Evolutionary conservation across 2,888 invertebrate species (phyloP), one percentile per base, ranked within the genome.

Genomic region (Agriotes lineatus): DNA sequence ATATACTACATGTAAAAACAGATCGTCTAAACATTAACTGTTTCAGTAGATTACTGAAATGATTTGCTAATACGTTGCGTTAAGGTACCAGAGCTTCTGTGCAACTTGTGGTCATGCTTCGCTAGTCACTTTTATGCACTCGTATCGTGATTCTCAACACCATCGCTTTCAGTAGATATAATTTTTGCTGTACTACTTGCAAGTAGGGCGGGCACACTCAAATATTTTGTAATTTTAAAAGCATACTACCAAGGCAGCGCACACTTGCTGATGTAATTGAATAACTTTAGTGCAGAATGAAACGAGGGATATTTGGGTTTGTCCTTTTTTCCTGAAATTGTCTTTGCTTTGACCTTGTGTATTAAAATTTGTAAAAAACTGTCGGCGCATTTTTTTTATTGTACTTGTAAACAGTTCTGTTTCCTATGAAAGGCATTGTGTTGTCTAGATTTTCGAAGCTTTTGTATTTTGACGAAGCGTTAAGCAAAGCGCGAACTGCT

Each of bases 401-500:
- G 25, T 19, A 52, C 19, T 58, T 45, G 54, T 56, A 48, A 50
- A 44, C 14, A 7, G 14, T 56, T 30, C 25, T 39, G 35, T 42
- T 3, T 60, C 7, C 16, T 60, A 56, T 44, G 33, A 65, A 25
- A 25, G 30, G 12, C 16, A 50, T 58, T 58, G 58, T 35, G 59
- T 58, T 65, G 52, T 64, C 63, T 68, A 58, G 68, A 67, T 50
- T 65, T 61, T 58, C 59, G 71, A 71, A 71, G 71, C 71, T 71
- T 71, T 71, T 68, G 71, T 71, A 71, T 71, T 71, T 71, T 71
- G 71, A 71, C 71, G 68, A 71, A 64, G 64, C 68, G 68, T 68
- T 71, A 74, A 77, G 78, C 65, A 76, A 79, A 78, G 76, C 76
- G 82, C 79, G 79, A 83, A 83, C 83, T 82, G 83, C 84, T 84